phyloP scores from a whole-genome alignment of 1,140 invertebrate genomes.

The Anastrepha obliqua region DNA sequence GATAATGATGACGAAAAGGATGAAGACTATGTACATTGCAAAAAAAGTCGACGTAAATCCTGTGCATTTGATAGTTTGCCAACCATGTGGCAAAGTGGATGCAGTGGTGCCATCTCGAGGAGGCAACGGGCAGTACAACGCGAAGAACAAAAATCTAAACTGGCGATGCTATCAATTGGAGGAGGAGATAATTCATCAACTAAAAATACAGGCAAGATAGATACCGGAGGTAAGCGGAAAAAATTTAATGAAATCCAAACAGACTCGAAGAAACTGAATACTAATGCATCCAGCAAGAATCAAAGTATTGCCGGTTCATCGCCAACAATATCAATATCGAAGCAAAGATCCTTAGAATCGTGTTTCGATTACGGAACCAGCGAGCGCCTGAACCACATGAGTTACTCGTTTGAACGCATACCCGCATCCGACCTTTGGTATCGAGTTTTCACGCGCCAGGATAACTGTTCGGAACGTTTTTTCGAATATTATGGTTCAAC shows the following conservation, averaged over 20 bases:
- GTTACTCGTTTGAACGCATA: slow-evolving; percentile 85
- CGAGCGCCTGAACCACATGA: slow-evolving; percentile 77
- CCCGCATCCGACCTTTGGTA: slow-evolving; percentile 86
- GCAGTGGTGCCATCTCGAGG: not conserved
- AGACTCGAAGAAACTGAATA: not conserved
- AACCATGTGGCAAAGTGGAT: not conserved
- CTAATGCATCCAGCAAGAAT: not conserved
- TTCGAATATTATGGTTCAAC: slow-evolving; percentile 70
- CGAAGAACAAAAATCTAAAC: slow-evolving; percentile 45
- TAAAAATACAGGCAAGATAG: not conserved
- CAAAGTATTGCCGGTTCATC: not conserved
- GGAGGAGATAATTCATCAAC: not conserved
- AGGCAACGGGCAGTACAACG: not conserved
- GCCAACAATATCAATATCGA: not conserved
- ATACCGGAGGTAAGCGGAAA: not conserved
- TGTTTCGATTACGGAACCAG: not conserved
- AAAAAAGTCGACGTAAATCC: slow-evolving; percentile 15
- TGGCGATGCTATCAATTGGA: not conserved
- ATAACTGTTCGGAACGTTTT: slow-evolving; percentile 79
- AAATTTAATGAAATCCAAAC: not conserved
- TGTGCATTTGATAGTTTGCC: not conserved
- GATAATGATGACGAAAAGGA: slow-evolving; percentile 57
- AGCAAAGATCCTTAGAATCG: not conserved
- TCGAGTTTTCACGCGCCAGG: slow-evolving; percentile 84
- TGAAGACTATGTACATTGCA: slow-evolving; percentile 48